Evolutionary conservation across 2,113 vertebrate genomes (phyloP).

Genomic region (Dromaius novaehollandiae): DNA sequence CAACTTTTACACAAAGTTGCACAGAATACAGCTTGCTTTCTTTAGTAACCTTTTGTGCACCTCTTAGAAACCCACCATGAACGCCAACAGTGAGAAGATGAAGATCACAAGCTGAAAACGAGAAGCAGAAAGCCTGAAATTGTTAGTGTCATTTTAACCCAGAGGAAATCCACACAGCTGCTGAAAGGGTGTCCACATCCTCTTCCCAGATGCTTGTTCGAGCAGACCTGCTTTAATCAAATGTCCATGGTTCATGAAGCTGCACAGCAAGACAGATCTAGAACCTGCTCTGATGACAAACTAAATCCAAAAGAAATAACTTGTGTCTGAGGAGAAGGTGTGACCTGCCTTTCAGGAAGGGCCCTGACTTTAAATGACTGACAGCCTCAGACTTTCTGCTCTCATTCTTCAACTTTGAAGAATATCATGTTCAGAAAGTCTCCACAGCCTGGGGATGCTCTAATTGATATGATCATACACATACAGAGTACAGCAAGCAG

Average conservation of each 20-base stretch:
- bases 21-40: background rate
- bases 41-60: background rate
- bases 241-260: background rate
- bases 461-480: background rate
- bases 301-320: no score
- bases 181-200: fast-evolving
- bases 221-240: background rate
- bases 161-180: background rate
- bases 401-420: background rate
- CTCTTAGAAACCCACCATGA: background rate
- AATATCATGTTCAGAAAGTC: background rate
- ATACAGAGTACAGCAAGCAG: background rate
- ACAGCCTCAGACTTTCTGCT: background rate
- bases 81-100: background rate
- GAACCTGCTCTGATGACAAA: background rate
- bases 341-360: background rate
- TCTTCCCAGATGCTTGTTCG: background rate
- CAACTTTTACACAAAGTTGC: background rate
- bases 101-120: background rate
- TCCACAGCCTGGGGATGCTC: background rate
- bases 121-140: background rate
- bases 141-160: background rate
- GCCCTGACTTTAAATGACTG: background rate
- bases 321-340: background rate
- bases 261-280: background rate